Base-by-base conservation (phyloP, 2,797 vertebrate species). In the Rhynchotus rufescens region DNA sequence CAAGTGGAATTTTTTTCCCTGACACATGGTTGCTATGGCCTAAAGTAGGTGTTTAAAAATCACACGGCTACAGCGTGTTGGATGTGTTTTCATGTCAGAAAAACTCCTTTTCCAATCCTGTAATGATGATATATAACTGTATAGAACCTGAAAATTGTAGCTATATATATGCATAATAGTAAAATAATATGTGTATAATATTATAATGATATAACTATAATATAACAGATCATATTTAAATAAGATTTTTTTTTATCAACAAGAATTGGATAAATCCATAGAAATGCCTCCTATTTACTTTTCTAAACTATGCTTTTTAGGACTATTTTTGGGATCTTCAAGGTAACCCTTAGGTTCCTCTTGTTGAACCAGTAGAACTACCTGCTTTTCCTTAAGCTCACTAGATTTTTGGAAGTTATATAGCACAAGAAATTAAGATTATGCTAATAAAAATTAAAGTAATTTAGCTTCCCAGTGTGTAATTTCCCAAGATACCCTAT, bases 121-220 rank as follows among this genome's bases (percentile, higher is more conserved):
- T 1, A 4, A 1, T 38, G 47, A 6, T 9, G 7, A 21, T 60
- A 7, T 7, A 4, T 17, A 13, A 38, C 4, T 47, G 66, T n/a
- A n/a, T 16, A 17, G 44, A 60, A 51, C 14, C 23, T 64, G 59
- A 42, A 30, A 15, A 17, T 9, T 36, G 40, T 25, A 80, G 34
- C 38, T 65, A 49, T 23, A 49, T 23, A 49, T 12, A 12, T 23
- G 10, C 47, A 49, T 12, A 22, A 6, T 49, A 49, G 12, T 49
- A 22, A 22, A 49, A 49, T 22, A 49, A 23, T 49, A 49, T 21
- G 10, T 47, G 45, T 47, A 47, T 47, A 47, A 45, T 45, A 45
- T 45, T 45, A 47, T 47, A 49, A 49, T 22, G 47, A 49, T 49
- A 49, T 49, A 49, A 20, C 44, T 9, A 20, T 45, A 45, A 45